Evolutionary conservation across 2,797 vertebrate genomes (phyloP).

Genomic region (Anolis apletophallus): DNA sequence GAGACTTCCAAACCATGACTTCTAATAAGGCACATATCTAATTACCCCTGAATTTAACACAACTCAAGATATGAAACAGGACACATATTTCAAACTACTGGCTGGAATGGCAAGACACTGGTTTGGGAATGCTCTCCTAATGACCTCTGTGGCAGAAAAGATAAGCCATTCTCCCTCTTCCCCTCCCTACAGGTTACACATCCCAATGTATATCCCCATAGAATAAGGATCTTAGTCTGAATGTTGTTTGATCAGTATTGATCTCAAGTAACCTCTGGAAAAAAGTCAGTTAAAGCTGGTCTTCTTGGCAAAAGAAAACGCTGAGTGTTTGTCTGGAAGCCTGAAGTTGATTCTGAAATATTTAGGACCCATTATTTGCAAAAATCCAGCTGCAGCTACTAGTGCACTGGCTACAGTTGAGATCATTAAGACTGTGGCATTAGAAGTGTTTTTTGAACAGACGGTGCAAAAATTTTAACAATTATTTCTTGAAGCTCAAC

Average conservation of each 20-base stretch:
- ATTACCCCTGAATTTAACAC: neutral
- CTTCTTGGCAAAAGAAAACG: neutral
- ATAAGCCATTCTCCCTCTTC: neutral
- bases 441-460: accelerated
- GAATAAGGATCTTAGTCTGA: neutral
- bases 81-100: too few species aligned
- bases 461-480: neutral
- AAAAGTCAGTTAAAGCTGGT: neutral
- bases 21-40: neutral
- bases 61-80: neutral
- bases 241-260: neutral
- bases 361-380: constrained; percentile 1
- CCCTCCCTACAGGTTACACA: neutral
- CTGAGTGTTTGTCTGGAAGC: neutral
- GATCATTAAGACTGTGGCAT: neutral
- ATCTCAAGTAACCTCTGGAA: neutral
- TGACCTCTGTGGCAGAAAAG: neutral
- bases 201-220: too few species aligned
- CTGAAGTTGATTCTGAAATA: neutral
- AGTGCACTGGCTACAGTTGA: accelerated
- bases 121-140: neutral
- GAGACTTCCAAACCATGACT: neutral
- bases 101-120: neutral
- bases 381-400: neutral
- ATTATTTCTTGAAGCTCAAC: constrained; percentile 4